Conservation (phyloP, 1,140 invertebrate genomes). For the Myzus persicae region DNA sequence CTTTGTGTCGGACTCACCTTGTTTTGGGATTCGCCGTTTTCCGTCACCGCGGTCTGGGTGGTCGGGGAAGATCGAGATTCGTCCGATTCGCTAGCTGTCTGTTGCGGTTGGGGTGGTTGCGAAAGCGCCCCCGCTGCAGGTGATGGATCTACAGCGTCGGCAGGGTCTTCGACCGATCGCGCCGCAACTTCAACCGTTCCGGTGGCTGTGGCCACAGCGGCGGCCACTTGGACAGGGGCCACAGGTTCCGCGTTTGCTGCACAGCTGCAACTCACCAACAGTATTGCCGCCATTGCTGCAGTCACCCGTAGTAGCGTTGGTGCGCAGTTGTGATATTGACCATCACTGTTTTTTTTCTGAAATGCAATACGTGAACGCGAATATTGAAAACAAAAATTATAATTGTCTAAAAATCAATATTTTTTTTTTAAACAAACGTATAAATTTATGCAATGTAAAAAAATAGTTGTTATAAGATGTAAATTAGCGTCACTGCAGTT, state of each 20-base stretch:
- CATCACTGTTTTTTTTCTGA: background rate
- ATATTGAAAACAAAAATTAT: background rate
- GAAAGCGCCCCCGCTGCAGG: background rate
- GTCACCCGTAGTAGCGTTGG: background rate
- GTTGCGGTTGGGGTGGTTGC: background rate
- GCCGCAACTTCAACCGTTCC: background rate
- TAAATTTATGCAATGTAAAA: too few species aligned
- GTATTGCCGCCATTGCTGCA: background rate
- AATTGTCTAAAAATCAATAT: background rate
- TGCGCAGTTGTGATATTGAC: too few species aligned
- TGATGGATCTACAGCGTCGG: background rate
- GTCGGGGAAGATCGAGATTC: background rate
- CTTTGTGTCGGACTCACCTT: background rate
- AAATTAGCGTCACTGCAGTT: too few species aligned
- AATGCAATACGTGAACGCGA: background rate
- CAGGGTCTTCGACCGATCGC: background rate
- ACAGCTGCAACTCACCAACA: background rate
- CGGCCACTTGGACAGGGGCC: conserved; percentile 29
- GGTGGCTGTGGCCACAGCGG: conserved; percentile 20
- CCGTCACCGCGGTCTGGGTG: background rate
- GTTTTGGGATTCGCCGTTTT: background rate
- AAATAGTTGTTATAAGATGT: background rate
- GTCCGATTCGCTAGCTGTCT: background rate
- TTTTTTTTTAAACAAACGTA: background rate
- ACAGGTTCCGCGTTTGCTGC: conserved; percentile 5